Conservation (phyloP, 2,888 invertebrate genomes). For the Tenthredo notha region DNA sequence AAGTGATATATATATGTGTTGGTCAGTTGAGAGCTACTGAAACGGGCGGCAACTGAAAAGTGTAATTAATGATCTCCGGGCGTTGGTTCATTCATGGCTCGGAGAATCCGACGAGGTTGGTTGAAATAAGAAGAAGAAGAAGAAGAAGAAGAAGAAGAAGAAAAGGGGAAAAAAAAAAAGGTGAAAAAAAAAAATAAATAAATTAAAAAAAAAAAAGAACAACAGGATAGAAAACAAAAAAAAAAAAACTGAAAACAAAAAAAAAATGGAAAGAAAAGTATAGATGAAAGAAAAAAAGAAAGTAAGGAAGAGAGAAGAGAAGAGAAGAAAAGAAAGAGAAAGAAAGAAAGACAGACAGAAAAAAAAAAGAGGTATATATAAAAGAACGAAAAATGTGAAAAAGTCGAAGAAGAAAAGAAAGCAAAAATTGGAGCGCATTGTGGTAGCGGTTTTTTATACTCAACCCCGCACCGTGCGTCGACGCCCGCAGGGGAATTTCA, state of each 20-base stretch:
- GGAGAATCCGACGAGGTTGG: constrained; percentile 63
- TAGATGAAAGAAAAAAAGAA: constrained; percentile 55
- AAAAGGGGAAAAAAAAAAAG: constrained; percentile 7
- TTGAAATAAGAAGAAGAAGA: constrained; percentile 11
- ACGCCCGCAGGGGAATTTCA: constrained; percentile 67
- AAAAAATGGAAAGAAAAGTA: constrained; percentile 17
- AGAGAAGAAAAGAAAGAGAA: neutral
- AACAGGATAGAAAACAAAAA: neutral
- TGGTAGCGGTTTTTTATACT: constrained; percentile 60
- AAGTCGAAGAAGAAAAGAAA: constrained; percentile 57
- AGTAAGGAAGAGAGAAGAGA: constrained; percentile 22
- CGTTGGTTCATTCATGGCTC: constrained; percentile 70
- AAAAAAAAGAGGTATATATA: neutral
- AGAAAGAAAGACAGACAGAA: neutral
- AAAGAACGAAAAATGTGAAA: constrained; percentile 57
- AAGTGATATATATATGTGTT: neutral
- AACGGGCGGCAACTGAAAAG: constrained; percentile 67
- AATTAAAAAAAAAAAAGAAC: constrained; percentile 54
- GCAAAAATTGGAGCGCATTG: constrained; percentile 69
- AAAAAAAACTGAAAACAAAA: neutral
- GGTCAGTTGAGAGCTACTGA: constrained; percentile 39
- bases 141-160: too few species aligned
- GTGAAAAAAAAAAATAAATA: neutral
- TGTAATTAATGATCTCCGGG: constrained; percentile 70
- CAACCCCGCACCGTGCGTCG: constrained; percentile 52